Evolutionary conservation across 1,140 invertebrate species (phyloP), one percentile per base, ranked within the genome.

Genomic region (Nautilus pompilius): DNA sequence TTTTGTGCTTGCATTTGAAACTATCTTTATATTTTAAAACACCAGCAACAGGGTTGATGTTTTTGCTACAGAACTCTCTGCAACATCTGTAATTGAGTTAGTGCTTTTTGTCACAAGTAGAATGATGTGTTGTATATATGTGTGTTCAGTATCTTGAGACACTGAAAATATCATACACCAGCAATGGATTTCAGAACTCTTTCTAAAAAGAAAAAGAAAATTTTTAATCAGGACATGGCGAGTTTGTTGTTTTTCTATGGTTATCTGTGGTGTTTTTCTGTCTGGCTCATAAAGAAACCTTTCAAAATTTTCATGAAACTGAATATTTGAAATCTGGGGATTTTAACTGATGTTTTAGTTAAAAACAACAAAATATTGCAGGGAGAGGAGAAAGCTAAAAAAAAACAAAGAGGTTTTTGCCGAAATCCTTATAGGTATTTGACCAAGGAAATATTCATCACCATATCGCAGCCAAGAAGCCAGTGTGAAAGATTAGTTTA

Each of bases 291-390:
- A 1, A 60, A 45, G n/a, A n/a, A n/a, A n/a, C n/a, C n/a, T n/a
- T n/a, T 51, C 33, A 66, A 51, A 66, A 60, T 13, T 60, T 66
- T 20, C 41, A 61, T 17, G 67, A 69, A n/a, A n/a, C n/a, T n/a
- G 28, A 63, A 69, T 53, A 66, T 60, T 24, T 36, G 54, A 33
- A 63, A 69, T 26, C 64, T 69, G 55, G 60, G 66, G 46, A 54
- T 46, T 17, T 66, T 65, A 49, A 58, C 60, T 45, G 67, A 65
- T 48, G 64, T 63, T 51, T 34, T 69, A 20, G 62, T 66, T 20
- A 57, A 65, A 20, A 61, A 60, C 8, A 63, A 69, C 46, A 62
- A 69, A 59, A 41, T 56, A 30, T 63, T 63, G 26, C 61, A 66
- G 33, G 58, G 60, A 13, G 58, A 62, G 33, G 26, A 58, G 28